These are phyloP conservation scores for Calidris pugnax DNA, from an alignment of 2,113 vertebrate species.

Conservation along the genomic window DNA sequence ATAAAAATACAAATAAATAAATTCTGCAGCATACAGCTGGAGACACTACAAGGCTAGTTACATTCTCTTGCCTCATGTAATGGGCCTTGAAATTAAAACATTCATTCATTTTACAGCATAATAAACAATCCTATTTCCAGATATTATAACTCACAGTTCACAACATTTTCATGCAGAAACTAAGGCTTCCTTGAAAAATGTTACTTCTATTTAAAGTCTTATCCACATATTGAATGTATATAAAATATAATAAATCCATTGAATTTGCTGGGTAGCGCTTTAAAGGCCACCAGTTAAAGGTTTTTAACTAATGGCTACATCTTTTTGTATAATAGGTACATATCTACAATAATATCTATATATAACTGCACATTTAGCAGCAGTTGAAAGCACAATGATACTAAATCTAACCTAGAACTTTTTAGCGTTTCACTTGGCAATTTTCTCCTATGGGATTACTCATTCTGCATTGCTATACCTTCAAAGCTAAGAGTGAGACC, in stretches of 20 bases:
- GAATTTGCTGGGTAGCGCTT: background rate
- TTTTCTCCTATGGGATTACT: background rate
- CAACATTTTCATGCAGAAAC: background rate
- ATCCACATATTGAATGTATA: background rate
- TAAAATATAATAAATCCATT: background rate
- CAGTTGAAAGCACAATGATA: background rate
- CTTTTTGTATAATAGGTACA: background rate
- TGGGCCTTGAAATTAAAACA: constrained; percentile 74
- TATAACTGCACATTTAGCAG: background rate
- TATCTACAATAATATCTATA: background rate
- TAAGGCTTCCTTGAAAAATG: background rate
- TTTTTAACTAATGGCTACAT: background rate
- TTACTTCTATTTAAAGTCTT: background rate
- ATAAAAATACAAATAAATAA: no score
- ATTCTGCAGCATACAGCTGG: background rate
- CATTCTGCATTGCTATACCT: background rate
- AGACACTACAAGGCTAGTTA: background rate
- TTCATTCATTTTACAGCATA: constrained; percentile 20
- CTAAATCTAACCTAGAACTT: background rate
- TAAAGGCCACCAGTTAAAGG: background rate
- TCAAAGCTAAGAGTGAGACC: background rate
- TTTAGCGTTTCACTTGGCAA: background rate
- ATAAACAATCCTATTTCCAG: constrained; percentile 26
- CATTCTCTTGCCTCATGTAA: constrained; percentile 41
- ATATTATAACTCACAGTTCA: background rate